phyloP scores from a whole-genome alignment of 2,797 vertebrate genomes.

The Falco cherrug region DNA sequence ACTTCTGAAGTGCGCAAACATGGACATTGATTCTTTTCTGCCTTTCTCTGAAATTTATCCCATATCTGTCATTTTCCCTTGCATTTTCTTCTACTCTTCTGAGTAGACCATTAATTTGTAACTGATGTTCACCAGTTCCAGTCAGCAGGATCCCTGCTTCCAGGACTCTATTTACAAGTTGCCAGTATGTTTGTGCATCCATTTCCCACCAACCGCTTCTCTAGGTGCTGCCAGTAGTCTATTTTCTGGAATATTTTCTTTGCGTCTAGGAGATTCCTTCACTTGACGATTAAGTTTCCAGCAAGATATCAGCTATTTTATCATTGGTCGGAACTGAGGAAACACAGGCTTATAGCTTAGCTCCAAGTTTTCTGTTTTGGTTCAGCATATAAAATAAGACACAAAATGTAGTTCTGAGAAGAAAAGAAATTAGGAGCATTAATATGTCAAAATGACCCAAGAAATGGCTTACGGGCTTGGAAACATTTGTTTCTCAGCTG shows the following conservation, averaged over 20 bases:
- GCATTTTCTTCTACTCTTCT: neutral
- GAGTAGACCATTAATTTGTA: neutral
- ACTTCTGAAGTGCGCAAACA: accelerated
- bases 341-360: neutral
- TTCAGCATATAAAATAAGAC: neutral
- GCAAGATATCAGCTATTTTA: neutral
- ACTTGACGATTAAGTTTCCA: neutral
- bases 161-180: neutral
- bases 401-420: neutral
- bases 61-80: neutral
- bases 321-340: neutral
- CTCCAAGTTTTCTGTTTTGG: neutral
- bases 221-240: neutral
- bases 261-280: neutral
- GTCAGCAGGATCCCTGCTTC: neutral
- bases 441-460: neutral
- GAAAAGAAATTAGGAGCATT: neutral
- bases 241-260: neutral
- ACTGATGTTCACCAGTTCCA: neutral
- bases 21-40: neutral
- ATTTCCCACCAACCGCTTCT: neutral
- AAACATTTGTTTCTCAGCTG: neutral
- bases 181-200: neutral
- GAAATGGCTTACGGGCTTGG: neutral
- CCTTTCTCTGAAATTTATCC: neutral